Evolutionary conservation across 2,113 vertebrate species (phyloP).

Genomic region (Grus americana): DNA sequence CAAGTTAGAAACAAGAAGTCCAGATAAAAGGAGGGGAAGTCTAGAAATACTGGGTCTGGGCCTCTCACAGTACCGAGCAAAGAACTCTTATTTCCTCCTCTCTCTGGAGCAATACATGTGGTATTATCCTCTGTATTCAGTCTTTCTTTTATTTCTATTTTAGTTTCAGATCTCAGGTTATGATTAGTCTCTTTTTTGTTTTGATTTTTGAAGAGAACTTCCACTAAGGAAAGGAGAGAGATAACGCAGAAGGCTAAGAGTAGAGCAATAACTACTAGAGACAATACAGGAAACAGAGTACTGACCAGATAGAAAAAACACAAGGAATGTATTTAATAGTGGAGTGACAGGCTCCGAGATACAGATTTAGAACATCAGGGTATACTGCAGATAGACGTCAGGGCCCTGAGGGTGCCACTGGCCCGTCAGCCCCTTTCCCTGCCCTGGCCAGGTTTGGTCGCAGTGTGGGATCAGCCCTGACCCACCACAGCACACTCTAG

Average conservation of each 20-base stretch:
- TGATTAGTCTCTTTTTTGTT: not conserved
- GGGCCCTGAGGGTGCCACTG: not conserved
- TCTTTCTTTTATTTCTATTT: not conserved
- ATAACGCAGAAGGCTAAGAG: not conserved
- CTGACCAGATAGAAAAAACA: not conserved
- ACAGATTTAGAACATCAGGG: not conserved
- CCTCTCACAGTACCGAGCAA: not conserved
- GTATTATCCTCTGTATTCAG: not conserved
- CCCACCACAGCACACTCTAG: fast-evolving
- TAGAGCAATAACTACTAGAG: not conserved
- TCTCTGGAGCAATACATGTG: not conserved
- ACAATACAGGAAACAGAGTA: not conserved
- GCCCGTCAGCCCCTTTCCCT: not conserved
- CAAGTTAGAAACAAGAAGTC: not conserved
- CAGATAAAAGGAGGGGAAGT: not conserved
- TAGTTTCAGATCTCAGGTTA: not conserved
- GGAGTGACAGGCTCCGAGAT: not conserved
- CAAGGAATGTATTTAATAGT: not conserved
- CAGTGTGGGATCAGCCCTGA: not conserved
- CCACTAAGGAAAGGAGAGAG: not conserved
- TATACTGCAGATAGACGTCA: not conserved
- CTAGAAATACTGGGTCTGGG: not conserved
- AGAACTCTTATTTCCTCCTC: not conserved
- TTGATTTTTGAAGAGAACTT: not conserved
- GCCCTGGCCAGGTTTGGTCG: not conserved